Evolutionary conservation across 2,888 invertebrate species (phyloP).

Genomic region (Agrochola circellaris): DNA sequence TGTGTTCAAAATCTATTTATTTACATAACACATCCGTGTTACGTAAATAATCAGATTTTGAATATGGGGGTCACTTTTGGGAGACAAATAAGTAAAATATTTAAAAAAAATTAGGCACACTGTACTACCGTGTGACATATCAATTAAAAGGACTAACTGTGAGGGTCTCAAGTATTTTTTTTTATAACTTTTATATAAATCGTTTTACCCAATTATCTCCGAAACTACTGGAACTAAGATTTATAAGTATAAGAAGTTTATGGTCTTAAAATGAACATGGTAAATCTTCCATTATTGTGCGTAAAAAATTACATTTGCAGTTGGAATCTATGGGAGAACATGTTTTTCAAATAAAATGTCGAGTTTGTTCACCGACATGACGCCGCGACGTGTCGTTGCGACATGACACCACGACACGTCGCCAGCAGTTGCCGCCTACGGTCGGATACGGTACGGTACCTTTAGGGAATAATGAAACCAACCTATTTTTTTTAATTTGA

Average conservation of each 20-base stretch:
- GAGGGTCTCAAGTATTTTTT: not conserved
- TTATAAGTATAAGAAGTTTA: not conserved
- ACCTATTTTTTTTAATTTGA: too few relatives aligned
- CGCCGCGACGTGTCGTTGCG: too few relatives aligned
- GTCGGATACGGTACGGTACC: too few relatives aligned
- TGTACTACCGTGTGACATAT: too few relatives aligned
- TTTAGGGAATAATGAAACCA: too few relatives aligned
- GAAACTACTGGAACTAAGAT: not conserved
- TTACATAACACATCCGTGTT: too few relatives aligned
- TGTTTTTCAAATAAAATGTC: not conserved
- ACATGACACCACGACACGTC: too few relatives aligned
- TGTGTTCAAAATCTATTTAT: too few relatives aligned
- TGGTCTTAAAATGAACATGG: not conserved
- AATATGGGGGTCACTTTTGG: not conserved
- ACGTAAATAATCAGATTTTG: not conserved
- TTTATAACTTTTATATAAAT: not conserved
- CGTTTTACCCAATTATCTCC: not conserved
- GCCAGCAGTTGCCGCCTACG: too few relatives aligned
- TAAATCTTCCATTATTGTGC: not conserved
- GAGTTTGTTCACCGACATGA: not conserved
- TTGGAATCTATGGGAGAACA: not conserved
- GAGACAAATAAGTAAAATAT: too few relatives aligned
- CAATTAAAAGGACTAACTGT: not conserved
- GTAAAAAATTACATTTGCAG: not conserved
- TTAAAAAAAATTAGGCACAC: too few relatives aligned